Percentiles rank a stretch among this genome's conserved stretches.
Conservation (phyloP, 2,797 vertebrate genomes). For the Holocentrus rufus region DNA sequence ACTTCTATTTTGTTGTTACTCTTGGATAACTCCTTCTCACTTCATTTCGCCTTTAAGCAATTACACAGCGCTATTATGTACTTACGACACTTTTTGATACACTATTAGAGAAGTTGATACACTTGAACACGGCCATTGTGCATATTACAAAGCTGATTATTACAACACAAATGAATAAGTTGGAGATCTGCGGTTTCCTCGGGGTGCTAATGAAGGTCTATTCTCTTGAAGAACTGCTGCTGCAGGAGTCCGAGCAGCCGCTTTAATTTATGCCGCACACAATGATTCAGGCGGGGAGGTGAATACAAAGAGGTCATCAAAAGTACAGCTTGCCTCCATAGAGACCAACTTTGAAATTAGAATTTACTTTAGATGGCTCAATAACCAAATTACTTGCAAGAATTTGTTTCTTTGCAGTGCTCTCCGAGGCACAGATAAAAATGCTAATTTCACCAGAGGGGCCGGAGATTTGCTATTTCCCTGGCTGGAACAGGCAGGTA, state of each 20-base stretch:
- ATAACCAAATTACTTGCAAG: slow-evolving; percentile 47
- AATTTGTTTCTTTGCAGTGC: slow-evolving; percentile 40
- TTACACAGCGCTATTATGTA: neutral
- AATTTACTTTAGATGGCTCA: slow-evolving; percentile 56
- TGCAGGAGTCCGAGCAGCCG: slow-evolving; percentile 24
- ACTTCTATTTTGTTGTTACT: slow-evolving; percentile 4
- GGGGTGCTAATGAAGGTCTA: slow-evolving; percentile 10
- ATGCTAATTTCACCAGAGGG: slow-evolving; percentile 47
- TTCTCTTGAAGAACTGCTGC: slow-evolving; percentile 20
- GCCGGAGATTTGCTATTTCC: slow-evolving; percentile 22
- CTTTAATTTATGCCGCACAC: slow-evolving; percentile 1
- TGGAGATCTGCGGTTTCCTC: slow-evolving; percentile 9
- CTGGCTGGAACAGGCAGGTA: no score
- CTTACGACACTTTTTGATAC: neutral
- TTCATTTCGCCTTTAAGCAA: neutral
- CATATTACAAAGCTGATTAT: slow-evolving; percentile 1
- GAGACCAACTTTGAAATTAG: slow-evolving; percentile 38
- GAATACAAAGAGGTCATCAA: slow-evolving; percentile 54
- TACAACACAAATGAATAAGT: neutral
- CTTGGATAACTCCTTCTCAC: neutral
- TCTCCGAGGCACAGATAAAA: slow-evolving; percentile 37
- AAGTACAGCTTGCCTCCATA: slow-evolving; percentile 37
- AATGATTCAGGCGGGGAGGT: slow-evolving; percentile 33
- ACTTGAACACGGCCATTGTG: neutral
- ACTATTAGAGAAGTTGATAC: slow-evolving; percentile 1